Evolutionary conservation across 2,797 vertebrate species (phyloP).

Genomic region (Macropodus opercularis): DNA sequence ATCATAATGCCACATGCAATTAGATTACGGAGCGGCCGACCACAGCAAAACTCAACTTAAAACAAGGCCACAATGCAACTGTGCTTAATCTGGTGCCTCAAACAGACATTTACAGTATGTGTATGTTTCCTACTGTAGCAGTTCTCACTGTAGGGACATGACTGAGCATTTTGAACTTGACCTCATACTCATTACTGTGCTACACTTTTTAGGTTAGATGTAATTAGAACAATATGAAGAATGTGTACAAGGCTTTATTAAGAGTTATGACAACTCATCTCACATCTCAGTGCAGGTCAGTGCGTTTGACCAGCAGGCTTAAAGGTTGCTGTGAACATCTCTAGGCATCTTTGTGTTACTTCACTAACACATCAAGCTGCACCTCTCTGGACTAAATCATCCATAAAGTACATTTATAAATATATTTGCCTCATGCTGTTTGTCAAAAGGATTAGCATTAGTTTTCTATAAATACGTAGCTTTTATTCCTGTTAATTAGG

Average conservation of each 20-base stretch:
- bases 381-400: constrained; percentile 37
- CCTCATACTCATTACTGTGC: not conserved
- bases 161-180: constrained; percentile 10
- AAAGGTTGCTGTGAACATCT: too few relatives aligned
- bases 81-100: not conserved
- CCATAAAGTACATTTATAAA: constrained; percentile 45
- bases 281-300: too few relatives aligned
- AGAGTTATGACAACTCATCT: too few relatives aligned
- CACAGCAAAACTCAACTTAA: constrained; percentile 1
- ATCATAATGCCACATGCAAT: not conserved
- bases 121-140: not conserved
- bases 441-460: constrained; percentile 67
- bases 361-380: constrained; percentile 17
- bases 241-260: too few relatives aligned
- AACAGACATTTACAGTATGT: not conserved
- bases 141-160: not conserved
- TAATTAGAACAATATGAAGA: too few relatives aligned
- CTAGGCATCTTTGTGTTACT: constrained; percentile 3
- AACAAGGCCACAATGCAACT: not conserved
- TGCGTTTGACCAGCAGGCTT: too few relatives aligned
- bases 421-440: constrained; percentile 37
- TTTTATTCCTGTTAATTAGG: constrained; percentile 63
- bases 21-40: not conserved
- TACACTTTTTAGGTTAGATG: not conserved
- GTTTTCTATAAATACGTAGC: constrained; percentile 61